Base-by-base conservation (phyloP, 2,113 vertebrate genomes). In the Bujurquina vittata region DNA sequence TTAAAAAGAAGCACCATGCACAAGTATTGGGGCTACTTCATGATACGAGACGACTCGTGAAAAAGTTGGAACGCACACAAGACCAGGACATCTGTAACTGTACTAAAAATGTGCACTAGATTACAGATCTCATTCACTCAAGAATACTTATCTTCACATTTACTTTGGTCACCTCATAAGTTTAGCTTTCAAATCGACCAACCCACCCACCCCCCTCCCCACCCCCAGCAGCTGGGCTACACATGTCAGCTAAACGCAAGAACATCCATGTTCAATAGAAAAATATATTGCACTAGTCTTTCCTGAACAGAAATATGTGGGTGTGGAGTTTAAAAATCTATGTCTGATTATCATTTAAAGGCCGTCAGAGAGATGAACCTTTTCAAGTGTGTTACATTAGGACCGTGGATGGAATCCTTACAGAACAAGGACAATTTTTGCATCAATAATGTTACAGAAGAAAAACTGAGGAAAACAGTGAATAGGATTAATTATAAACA, bases 221-320 rank as follows among this genome's bases (percentile, higher is more conserved):
- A 40, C 37, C 43, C 78, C 40, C 55, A 84, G 81, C 73, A 82
- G 86, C 87, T 80, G 89, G 80, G 79, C 89, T 85, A 92, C 85
- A 93, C 84, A 84, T 54, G 5, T 86, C 81, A 90, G 79, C 85
- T 90, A 90, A 91, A 94, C 79, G 90, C 90, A 91, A 91, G 87
- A 86, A 92, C 90, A 91, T 90, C 58, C 46, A 93, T 86, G 91
- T 88, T 93, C 31, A 93, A 94, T 94, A 95, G 87, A 95, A 95
- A 95, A 95, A 95, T 94, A 95, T 95, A 95, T 95, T 95, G 93
- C 93, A 94, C 93, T 93, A 93, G 88, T 94, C 87, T 94, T 91
- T 93, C 83, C 88, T 93, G 82, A 89, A 94, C 77, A 91, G 79
- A 94, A 93, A 92, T 84, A 83, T 76, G 83, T 83, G 81, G 88